phyloP scores from a whole-genome alignment of 2,888 invertebrate genomes.

The Drosophila subsilvestris region DNA sequence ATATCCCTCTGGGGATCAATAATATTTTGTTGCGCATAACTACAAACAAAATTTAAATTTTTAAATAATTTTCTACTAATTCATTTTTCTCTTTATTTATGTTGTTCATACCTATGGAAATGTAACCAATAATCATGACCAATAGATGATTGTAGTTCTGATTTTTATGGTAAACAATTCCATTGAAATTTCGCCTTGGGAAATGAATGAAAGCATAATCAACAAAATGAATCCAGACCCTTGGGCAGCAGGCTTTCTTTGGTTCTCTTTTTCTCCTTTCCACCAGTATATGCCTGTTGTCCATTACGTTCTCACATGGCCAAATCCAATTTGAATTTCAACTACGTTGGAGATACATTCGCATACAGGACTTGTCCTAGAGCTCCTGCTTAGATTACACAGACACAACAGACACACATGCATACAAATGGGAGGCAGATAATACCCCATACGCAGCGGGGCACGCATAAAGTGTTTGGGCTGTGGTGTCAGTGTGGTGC shows the following conservation, averaged over 20 bases:
- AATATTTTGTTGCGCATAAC: too few relatives aligned
- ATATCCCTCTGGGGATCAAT: not conserved
- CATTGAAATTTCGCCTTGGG: not conserved
- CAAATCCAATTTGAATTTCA: slow-evolving; percentile 55
- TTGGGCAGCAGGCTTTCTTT: not conserved
- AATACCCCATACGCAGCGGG: slow-evolving; percentile 52
- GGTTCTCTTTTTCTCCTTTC: slow-evolving; percentile 1
- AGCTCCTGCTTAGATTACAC: slow-evolving; percentile 47
- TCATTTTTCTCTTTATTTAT: not conserved
- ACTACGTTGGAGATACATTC: slow-evolving; percentile 24
- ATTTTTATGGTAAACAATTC: slow-evolving; percentile 4
- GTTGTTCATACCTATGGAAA: not conserved
- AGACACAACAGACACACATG: slow-evolving; percentile 10
- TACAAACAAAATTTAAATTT: too few relatives aligned
- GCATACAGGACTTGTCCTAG: slow-evolving; percentile 6
- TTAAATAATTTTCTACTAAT: too few relatives aligned
- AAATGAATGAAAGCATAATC: slow-evolving; percentile 32
- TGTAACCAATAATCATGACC: not conserved
- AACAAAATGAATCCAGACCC: slow-evolving; percentile 2
- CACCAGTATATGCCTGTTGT: slow-evolving; percentile 24
- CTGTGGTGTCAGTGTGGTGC: not conserved
- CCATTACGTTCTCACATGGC: slow-evolving; percentile 23
- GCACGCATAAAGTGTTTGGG: slow-evolving; percentile 33
- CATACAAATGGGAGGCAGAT: slow-evolving; percentile 12
- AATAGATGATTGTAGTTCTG: not conserved